Percentiles rank a stretch among this genome's conserved stretches.
Evolutionary conservation across 2,113 vertebrate genomes (phyloP).

Genomic region (Alosa alosa): DNA sequence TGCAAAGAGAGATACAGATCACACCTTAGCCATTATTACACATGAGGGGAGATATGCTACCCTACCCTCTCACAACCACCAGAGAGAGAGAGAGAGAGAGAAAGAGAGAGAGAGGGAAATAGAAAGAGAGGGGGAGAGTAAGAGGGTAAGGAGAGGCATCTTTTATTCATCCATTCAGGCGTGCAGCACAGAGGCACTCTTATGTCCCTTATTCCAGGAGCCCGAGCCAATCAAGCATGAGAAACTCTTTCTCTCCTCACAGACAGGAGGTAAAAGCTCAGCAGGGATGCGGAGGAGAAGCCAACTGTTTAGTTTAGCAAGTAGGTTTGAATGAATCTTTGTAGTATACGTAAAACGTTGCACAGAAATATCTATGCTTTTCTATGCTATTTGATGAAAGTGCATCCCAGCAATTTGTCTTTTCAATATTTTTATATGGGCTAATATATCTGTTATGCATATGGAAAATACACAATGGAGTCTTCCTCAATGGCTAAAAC

Average conservation of each 20-base stretch:
- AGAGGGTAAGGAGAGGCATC: conserved; percentile 36
- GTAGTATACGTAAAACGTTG: not conserved
- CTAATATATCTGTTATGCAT: no score
- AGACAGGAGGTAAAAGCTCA: not conserved
- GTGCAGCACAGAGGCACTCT: conserved; percentile 40
- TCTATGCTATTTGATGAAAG: not conserved
- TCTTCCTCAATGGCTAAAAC: not conserved
- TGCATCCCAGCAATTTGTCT: no score
- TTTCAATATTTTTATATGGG: no score
- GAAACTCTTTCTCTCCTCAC: not conserved
- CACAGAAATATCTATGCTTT: not conserved
- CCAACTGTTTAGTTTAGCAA: not conserved
- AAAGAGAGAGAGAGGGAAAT: not conserved
- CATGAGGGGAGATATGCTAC: conserved; percentile 50
- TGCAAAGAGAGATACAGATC: conserved; percentile 27
- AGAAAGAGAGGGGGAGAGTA: conserved; percentile 26
- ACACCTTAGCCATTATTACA: conserved; percentile 56
- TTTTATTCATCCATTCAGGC: conserved; percentile 59
- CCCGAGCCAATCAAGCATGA: not conserved
- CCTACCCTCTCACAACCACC: conserved; percentile 22
- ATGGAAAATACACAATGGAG: not conserved
- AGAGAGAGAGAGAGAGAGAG: not conserved
- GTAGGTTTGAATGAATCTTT: not conserved
- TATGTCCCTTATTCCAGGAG: not conserved
- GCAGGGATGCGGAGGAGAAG: not conserved